Percentiles rank a stretch among this genome's conserved stretches.
phyloP scores from a whole-genome alignment of 2,113 vertebrate species.

The Melanostigma gelatinosum region DNA sequence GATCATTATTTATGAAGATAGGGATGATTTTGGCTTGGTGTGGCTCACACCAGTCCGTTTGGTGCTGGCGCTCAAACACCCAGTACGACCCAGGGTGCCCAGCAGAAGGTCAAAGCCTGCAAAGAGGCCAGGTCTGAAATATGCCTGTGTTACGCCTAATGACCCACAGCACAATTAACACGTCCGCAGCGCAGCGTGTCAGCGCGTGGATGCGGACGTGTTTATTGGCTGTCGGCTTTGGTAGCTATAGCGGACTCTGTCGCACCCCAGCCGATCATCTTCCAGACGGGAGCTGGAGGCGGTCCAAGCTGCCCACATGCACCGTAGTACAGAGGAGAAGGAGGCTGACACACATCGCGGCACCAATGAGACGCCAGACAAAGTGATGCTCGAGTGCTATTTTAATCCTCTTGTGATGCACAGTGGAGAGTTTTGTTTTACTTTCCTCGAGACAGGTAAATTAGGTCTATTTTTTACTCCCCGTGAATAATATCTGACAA shows the following conservation, averaged over 20 bases:
- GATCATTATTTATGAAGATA: conserved; percentile 61
- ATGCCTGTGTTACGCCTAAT: conserved; percentile 70
- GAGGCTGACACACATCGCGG: conserved; percentile 63
- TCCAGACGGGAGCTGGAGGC: conserved; percentile 73
- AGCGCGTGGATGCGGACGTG: conserved; percentile 51
- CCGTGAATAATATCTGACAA: not conserved
- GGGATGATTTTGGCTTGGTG: conserved; percentile 53
- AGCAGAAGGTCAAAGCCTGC: conserved; percentile 59
- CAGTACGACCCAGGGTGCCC: conserved; percentile 55
- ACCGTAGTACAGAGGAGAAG: conserved; percentile 44
- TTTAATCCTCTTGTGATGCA: conserved; percentile 39
- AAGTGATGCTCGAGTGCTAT: conserved; percentile 38
- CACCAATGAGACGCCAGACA: conserved; percentile 42
- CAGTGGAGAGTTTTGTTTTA: conserved; percentile 22
- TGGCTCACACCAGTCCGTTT: conserved; percentile 45
- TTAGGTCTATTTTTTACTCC: not conserved
- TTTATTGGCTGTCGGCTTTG: conserved; percentile 73
- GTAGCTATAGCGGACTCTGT: conserved; percentile 33
- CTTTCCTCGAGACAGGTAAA: not conserved
- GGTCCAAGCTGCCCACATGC: conserved; percentile 73
- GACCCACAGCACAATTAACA: conserved; percentile 79
- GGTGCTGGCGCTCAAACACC: conserved; percentile 42
- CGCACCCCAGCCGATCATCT: conserved; percentile 69
- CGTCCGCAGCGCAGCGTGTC: conserved; percentile 65
- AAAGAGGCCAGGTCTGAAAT: conserved; percentile 61